Evolutionary conservation across 1,140 invertebrate genomes (phyloP), one percentile per base, ranked within the genome.

Genomic region (Drosophila pruinosa): DNA sequence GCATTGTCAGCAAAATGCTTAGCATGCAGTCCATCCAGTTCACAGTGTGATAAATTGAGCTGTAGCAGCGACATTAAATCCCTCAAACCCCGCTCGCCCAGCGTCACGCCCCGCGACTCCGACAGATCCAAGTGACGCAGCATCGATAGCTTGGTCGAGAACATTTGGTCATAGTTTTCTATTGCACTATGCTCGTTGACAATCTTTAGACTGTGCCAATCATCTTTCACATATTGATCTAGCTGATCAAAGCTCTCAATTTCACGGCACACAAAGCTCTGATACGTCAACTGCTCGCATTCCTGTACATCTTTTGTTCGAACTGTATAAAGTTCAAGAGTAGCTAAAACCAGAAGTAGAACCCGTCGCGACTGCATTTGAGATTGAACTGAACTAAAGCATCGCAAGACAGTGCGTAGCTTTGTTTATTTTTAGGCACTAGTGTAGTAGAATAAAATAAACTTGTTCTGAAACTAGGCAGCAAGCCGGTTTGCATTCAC

Each of bases 191-290:
- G 62, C 6, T 68, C 70, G 19, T 78, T 86, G 0, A 78, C 54
- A 24, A 86, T 53, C 15, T 67, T 78, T 0, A 78, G 71, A 5
- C 41, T 64, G 3, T 41, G 43, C 79, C 79, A 83, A 43, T 67
- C 54, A 0, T 43, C 34, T 12, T 65, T 31, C 0, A 80, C 53
- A 31, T 38, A 28, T 1, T 43, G 17, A 54, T 47, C n/a, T 63
- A 81, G 28, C 52, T 85, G 76, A 28, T 74, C 53, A 12, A 85
- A 70, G 8, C 41, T 85, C 28, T 85, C 75, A 3, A 85, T 76
- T 26, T 83, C 80, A 3, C 72, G 68, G n/a, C 80, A 85, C 0
- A 79, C 34, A 31, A 70, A 57, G 10, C 2, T 65, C 1, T 52
- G 24, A 0, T 43, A n/a, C 8, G 17, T 26, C 2, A 67, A 8